A percentile compares a stretch with the other conserved stretches of the same genome.
These are phyloP conservation scores for human (Homo sapiens) DNA, from an alignment of 2,113 vertebrate species.

Conservation along the genomic window GRCh38 chr1:97631501-97632000, in stretches of 20 bases:
- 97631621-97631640: not conserved
- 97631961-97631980: constrained; percentile 71
- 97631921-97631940: constrained; percentile 80
- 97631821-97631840: constrained; percentile 60
- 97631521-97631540: constrained; percentile 52
- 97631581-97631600: not conserved
- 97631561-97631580: not conserved
- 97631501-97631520: constrained; percentile 61
- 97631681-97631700: not conserved
- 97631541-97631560: not conserved
- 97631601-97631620: not conserved
- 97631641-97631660: not conserved
- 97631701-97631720: constrained; percentile 7
- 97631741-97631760: constrained; percentile 49
- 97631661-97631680: not conserved
- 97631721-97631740: constrained; percentile 4
- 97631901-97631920: constrained; percentile 74
- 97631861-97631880: constrained; percentile 65
- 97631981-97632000: constrained; percentile 76
- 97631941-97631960: constrained; percentile 72
- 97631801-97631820: constrained; percentile 17
- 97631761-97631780: not conserved
- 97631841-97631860: constrained; percentile 67
- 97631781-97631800: not conserved
- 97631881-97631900: constrained; percentile 71